Base-by-base conservation (phyloP, 2,113 vertebrate genomes). In the Xiphorhynchus elegans region DNA sequence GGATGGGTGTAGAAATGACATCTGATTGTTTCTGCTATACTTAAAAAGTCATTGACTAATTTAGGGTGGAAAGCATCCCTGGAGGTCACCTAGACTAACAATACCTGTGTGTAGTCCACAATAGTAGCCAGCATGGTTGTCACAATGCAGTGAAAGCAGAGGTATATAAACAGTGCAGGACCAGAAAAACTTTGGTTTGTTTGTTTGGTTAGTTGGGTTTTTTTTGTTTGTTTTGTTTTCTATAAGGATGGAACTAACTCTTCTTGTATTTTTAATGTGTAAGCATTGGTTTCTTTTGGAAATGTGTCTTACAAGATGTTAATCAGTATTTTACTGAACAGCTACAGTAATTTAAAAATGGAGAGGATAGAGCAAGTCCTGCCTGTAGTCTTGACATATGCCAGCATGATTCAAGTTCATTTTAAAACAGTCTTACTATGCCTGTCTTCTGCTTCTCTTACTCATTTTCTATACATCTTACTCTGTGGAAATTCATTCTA, bases 91-190 rank as follows among this genome's bases (percentile, higher is more conserved):
- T 60, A 50, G 15, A 5, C 6, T 40, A 55, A 26, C 9, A 37
- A 25, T 29, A 4, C 40, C 13, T 19, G 1, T 39, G 20, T 4
- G 1, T 44, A 25, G 19, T 50, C 33, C 28, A 66, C 2, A 66
- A 7, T 4, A 62, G 15, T 3, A 55, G 4, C 3, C 19, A 53
- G 4, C 6, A 40, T 10, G 11, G 2, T 8, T 68, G 37, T 12
- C 13, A 26, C 13, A 55, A 6, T 7, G 55, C 19, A 60, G 21
- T 17, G 64, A 7, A 55, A 6, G 2, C 3, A 35, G 14, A 25
- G 9, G 5, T 17, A 13, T 40, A 59, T 12, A 20, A 77, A 39
- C 1, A 31, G 23, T 18, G 72, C 3, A 56, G 47, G 24, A 7
- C 2, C 23, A 68, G 11, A 17, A 77, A 29, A 88, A 42, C 2